These are phyloP conservation scores for Parnassius mnemosyne DNA, from an alignment of 2,888 invertebrate genomes.

Conservation along the genomic window DNA sequence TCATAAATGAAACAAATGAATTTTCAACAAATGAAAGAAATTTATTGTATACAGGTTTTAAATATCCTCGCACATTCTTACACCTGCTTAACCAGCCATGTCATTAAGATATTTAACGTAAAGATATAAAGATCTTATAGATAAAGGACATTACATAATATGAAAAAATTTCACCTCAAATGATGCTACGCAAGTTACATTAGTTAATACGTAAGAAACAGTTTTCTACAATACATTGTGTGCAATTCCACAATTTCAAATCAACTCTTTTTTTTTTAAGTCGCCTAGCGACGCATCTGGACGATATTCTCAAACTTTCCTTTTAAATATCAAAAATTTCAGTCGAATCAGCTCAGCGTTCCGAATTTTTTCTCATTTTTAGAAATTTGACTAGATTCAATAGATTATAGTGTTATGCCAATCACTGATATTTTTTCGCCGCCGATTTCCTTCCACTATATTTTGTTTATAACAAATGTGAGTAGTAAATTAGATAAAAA, in stretches of 20 bases:
- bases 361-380: constrained; percentile 49
- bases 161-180: constrained; percentile 64
- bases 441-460: constrained; percentile 52
- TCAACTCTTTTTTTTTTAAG: constrained; percentile 55
- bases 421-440: constrained; percentile 47
- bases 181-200: constrained; percentile 60
- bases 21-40: constrained; percentile 80
- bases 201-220: constrained; percentile 57
- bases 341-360: constrained; percentile 71
- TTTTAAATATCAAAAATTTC: constrained; percentile 53
- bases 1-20: constrained; percentile 64
- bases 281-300: constrained; percentile 75
- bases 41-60: constrained; percentile 81
- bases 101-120: constrained; percentile 74
- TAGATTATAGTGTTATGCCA: constrained; percentile 61
- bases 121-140: constrained; percentile 73
- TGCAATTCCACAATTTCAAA: constrained; percentile 77
- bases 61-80: constrained; percentile 76
- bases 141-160: constrained; percentile 74
- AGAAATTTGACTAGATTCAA: constrained; percentile 79
- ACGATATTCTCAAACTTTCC: constrained; percentile 58
- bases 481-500: constrained; percentile 42
- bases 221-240: constrained; percentile 45
- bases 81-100: constrained; percentile 75
- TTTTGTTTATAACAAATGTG: constrained; percentile 37